phyloP scores from a whole-genome alignment of 2,888 invertebrate species.

The Gortyna flavago region DNA sequence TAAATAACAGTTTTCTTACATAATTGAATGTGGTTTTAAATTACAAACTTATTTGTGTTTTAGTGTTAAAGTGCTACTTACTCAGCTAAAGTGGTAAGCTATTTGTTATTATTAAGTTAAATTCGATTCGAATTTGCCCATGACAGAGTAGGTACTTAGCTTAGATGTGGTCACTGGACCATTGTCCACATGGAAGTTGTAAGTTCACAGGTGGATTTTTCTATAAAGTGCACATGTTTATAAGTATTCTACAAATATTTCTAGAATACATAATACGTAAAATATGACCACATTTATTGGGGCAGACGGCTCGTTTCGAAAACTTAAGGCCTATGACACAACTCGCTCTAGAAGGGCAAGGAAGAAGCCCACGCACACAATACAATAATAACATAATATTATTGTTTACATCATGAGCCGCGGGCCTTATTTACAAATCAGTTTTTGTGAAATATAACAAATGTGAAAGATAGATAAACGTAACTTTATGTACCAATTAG shows the following conservation, averaged over 20 bases:
- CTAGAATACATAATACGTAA: neutral
- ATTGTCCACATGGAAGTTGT: neutral
- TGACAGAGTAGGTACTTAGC: neutral
- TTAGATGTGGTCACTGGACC: neutral
- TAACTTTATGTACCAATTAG: neutral
- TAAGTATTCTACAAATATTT: neutral
- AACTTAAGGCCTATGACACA: conserved; percentile 27
- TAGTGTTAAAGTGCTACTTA: conserved; percentile 21
- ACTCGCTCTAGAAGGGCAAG: conserved; percentile 43
- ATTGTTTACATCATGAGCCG: conserved; percentile 9
- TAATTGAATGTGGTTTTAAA: conserved; percentile 14
- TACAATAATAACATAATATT: conserved; percentile 23
- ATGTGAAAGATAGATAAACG: neutral
- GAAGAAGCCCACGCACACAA: conserved; percentile 35
- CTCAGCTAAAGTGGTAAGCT: conserved; percentile 12
- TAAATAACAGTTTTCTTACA: neutral
- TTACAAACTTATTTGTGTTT: conserved; percentile 3
- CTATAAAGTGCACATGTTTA: neutral
- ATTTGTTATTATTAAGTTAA: neutral
- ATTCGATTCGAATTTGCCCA: neutral
- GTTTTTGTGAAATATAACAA: neutral
- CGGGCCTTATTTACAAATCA: neutral
- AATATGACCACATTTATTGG: neutral
- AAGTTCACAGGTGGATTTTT: neutral
- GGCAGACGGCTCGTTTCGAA: conserved; percentile 12